Evolutionary conservation across 2,113 vertebrate species (phyloP).

Genomic region (Beaufortia kweichowensis): DNA sequence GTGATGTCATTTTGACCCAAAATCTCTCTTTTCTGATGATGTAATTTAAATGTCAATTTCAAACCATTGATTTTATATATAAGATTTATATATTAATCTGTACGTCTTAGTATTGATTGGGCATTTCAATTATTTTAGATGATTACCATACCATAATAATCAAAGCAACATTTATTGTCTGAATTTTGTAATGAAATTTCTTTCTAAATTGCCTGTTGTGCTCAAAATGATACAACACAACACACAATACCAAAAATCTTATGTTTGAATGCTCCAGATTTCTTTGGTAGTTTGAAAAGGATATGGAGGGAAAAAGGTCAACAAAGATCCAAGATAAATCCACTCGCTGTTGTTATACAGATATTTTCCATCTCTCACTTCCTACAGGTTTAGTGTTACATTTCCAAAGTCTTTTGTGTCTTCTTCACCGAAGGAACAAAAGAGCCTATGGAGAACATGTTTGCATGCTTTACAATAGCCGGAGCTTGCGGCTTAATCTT

Average conservation of each 20-base stretch:
- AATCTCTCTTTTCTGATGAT: no score
- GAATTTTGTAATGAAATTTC: background rate
- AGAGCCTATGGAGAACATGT: conserved; percentile 52
- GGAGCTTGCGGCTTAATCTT: conserved; percentile 54
- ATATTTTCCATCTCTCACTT: conserved; percentile 41
- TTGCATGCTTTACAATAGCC: conserved; percentile 55
- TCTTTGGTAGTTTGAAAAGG: background rate
- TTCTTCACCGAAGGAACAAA: conserved; percentile 59
- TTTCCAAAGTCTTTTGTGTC: conserved; percentile 53
- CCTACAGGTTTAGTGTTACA: conserved; percentile 57
- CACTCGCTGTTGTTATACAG: conserved; percentile 59
- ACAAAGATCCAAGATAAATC: conserved; percentile 58
- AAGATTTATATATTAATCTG: no score
- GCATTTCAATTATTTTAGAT: no score
- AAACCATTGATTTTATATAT: no score
- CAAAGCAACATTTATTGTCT: no score
- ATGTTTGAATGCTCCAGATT: background rate
- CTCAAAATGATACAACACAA: background rate
- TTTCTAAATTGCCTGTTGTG: background rate
- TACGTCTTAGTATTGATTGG: no score
- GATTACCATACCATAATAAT: no score
- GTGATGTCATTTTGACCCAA: no score
- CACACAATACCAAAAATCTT: background rate
- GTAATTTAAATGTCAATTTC: no score
- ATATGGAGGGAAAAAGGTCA: background rate